phyloP scores from a whole-genome alignment of 2,888 invertebrate genomes.

The Idaea biselata region DNA sequence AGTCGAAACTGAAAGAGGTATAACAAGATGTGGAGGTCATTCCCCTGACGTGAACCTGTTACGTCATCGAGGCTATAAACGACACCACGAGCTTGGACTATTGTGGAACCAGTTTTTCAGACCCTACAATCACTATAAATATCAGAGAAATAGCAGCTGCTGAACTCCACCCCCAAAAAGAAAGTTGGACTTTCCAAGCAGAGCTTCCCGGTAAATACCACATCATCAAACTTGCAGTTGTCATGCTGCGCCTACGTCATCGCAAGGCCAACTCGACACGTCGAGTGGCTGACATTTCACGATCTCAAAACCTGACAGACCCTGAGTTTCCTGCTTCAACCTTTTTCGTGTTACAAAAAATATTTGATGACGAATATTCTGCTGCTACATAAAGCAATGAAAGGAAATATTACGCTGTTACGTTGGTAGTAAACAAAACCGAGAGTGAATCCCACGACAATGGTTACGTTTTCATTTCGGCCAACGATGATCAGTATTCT shows the following conservation, averaged over 20 bases:
- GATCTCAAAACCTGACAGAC: constrained; percentile 4
- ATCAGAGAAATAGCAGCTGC: background rate
- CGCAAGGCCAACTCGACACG: constrained; percentile 27
- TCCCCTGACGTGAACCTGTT: background rate
- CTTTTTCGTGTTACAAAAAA: background rate
- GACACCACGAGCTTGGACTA: background rate
- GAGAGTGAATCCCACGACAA: constrained; percentile 3
- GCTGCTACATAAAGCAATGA: background rate
- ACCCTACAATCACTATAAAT: background rate
- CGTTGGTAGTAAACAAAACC: background rate
- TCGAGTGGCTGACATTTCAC: constrained; percentile 16
- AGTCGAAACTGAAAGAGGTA: background rate
- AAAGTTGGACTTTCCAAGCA: background rate
- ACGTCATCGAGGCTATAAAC: background rate
- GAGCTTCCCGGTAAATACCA: background rate
- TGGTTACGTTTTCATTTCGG: constrained; percentile 4
- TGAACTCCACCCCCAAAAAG: background rate
- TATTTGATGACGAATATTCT: background rate
- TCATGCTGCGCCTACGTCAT: constrained; percentile 23
- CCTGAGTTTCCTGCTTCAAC: no score
- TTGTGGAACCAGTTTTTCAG: background rate
- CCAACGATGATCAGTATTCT: constrained; percentile 2
- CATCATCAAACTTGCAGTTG: constrained; percentile 10
- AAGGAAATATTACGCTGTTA: background rate
- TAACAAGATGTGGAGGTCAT: background rate